Conservation (phyloP, 2,888 invertebrate genomes). For the Trilocha varians region DNA sequence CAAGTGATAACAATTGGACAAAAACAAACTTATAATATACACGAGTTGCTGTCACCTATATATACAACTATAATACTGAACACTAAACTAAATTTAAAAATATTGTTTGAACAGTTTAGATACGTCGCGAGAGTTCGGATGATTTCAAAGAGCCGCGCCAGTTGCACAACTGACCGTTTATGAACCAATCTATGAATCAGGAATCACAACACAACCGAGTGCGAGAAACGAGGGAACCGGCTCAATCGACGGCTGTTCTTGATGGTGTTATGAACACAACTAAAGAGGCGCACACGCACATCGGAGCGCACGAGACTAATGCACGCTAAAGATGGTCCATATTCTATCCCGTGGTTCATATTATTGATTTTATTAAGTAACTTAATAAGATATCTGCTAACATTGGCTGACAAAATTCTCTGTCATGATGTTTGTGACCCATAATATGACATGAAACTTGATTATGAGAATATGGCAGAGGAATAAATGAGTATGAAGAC, state of each 20-base stretch:
- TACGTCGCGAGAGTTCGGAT: conserved; percentile 27
- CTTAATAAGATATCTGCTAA: too few species aligned
- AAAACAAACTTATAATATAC: conserved; percentile 26
- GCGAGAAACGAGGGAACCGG: too few species aligned
- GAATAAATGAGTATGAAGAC: not conserved
- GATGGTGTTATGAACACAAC: conserved; percentile 61
- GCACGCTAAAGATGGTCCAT: conserved; percentile 35
- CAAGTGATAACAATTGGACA: conserved; percentile 29
- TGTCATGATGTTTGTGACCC: too few species aligned
- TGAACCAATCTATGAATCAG: conserved; percentile 26
- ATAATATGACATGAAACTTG: too few species aligned
- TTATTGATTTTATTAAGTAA: too few species aligned
- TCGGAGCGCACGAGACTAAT: conserved; percentile 49
- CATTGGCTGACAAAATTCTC: too few species aligned
- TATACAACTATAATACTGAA: conserved; percentile 35
- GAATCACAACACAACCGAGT: conserved; percentile 33
- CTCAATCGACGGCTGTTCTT: conserved; percentile 58
- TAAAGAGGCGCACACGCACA: conserved; percentile 59
- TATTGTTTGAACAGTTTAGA: conserved; percentile 32
- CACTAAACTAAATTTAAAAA: conserved; percentile 28
- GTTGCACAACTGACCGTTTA: conserved; percentile 45
- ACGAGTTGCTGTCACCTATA: conserved; percentile 33
- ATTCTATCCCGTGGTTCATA: conserved; percentile 13
- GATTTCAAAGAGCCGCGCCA: conserved; percentile 30
- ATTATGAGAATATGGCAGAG: not conserved